These are phyloP conservation scores for Sardinella longiceps DNA, from an alignment of 2,797 vertebrate genomes.

Conservation along the genomic window DNA sequence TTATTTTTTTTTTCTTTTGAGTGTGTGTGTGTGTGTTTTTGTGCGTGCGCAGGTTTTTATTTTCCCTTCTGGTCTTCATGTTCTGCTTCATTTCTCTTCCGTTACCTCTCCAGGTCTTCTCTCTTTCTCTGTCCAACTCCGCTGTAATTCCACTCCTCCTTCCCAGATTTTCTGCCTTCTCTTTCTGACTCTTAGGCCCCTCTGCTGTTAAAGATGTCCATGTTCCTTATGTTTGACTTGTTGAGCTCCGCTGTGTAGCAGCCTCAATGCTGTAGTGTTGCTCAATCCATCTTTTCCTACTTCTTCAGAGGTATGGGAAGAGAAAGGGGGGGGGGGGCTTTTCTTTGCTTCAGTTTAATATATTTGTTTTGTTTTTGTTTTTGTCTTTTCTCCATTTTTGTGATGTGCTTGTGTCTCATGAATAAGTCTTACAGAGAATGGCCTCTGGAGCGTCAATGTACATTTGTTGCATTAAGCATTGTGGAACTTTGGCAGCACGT, in stretches of 20 bases:
- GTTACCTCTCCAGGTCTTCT: background rate
- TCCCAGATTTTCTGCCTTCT: constrained; percentile 44
- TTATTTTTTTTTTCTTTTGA: constrained; percentile 28
- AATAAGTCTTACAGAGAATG: constrained; percentile 55
- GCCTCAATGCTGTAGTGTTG: constrained; percentile 40
- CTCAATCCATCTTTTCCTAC: constrained; percentile 35
- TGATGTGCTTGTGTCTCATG: constrained; percentile 22
- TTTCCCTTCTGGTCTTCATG: background rate
- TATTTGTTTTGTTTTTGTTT: constrained; percentile 33
- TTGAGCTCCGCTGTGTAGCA: constrained; percentile 40
- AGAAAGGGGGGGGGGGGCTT: constrained; percentile 17
- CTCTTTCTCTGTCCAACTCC: constrained; percentile 32
- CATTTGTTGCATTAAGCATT: constrained; percentile 50
- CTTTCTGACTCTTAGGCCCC: too few species aligned
- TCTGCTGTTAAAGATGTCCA: background rate
- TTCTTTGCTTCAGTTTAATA: constrained; percentile 39
- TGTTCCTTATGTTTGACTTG: constrained; percentile 28
- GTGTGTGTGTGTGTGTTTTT: constrained; percentile 25
- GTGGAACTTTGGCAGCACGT: constrained; percentile 60
- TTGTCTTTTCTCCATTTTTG: background rate
- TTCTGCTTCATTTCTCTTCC: background rate
- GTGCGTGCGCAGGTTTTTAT: too few species aligned
- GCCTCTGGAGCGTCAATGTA: constrained; percentile 45
- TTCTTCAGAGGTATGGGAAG: constrained; percentile 27
- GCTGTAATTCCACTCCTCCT: constrained; percentile 63